phyloP scores from a whole-genome alignment of 2,113 vertebrate species.

The Lagopus leucura region DNA sequence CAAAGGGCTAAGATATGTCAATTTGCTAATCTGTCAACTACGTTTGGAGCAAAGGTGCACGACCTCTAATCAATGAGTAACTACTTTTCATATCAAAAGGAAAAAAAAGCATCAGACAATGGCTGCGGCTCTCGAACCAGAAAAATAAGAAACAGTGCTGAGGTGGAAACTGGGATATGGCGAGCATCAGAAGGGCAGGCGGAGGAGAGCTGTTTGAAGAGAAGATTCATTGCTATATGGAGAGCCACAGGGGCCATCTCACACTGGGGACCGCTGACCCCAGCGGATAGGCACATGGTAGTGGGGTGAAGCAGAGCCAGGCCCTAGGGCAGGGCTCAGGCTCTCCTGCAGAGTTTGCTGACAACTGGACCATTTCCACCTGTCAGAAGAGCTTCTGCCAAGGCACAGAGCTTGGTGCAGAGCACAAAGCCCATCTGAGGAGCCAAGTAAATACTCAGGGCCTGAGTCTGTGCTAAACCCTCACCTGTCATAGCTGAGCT shows the following conservation, averaged over 20 bases:
- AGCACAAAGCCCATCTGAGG: not conserved
- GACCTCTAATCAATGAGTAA: conserved; percentile 41
- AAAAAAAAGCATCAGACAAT: not conserved
- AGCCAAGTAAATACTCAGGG: not conserved
- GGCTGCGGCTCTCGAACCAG: not conserved
- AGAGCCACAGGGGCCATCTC: fast-evolving
- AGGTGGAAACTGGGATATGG: not conserved
- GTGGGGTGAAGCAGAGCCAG: not conserved
- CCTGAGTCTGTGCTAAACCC: not conserved
- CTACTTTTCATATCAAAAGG: conserved; percentile 36
- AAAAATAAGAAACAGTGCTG: not conserved
- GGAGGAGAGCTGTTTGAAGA: not conserved
- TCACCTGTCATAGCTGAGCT: not conserved
- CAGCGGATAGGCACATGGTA: not conserved
- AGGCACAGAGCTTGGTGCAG: not conserved
- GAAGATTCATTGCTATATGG: not conserved
- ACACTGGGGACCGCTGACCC: fast-evolving
- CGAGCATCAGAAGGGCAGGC: not conserved
- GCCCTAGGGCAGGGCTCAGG: not conserved
- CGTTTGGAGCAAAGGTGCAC: conserved; percentile 35
- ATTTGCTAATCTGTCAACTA: conserved; percentile 53
- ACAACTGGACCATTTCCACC: not conserved
- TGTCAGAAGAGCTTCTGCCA: not conserved
- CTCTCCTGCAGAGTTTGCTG: not conserved
- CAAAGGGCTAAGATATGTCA: not conserved